phyloP scores from a whole-genome alignment of 2,113 vertebrate genomes.

The Syrrhaptes paradoxus region DNA sequence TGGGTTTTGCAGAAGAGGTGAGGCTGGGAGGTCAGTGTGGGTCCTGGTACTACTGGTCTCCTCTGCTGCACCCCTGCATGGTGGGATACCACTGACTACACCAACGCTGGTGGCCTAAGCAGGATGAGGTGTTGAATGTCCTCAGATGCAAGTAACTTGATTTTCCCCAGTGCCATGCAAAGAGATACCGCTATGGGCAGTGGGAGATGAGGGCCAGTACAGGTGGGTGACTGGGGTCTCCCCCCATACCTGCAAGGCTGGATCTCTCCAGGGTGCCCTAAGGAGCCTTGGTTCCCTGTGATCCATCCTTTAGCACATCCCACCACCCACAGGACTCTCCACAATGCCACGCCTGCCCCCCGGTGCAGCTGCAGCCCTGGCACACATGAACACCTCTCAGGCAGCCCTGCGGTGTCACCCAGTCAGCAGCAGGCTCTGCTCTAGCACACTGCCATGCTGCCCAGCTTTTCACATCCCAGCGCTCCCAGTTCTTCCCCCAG shows the following conservation, averaged over 20 bases:
- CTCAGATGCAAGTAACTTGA: background rate
- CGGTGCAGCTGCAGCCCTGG: fast-evolving
- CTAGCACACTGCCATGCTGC: background rate
- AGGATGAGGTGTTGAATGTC: fast-evolving
- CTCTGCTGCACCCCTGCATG: fast-evolving
- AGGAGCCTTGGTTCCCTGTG: background rate
- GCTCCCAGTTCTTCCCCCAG: background rate
- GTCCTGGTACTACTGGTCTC: background rate
- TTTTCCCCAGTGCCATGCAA: background rate
- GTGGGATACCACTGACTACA: background rate
- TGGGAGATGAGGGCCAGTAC: fast-evolving
- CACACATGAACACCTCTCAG: background rate
- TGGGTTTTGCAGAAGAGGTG: background rate
- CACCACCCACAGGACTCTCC: background rate
- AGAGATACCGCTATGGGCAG: background rate
- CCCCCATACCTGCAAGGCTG: background rate
- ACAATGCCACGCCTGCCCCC: fast-evolving
- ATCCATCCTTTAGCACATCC: background rate
- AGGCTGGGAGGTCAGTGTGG: background rate
- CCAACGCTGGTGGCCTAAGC: fast-evolving
- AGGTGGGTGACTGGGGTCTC: background rate
- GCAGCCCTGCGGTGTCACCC: background rate
- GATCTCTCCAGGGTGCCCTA: background rate
- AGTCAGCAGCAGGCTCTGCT: background rate
- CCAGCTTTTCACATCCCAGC: background rate